phyloP scores from a whole-genome alignment of 2,113 vertebrate genomes.

The Glaucidium brasilianum region DNA sequence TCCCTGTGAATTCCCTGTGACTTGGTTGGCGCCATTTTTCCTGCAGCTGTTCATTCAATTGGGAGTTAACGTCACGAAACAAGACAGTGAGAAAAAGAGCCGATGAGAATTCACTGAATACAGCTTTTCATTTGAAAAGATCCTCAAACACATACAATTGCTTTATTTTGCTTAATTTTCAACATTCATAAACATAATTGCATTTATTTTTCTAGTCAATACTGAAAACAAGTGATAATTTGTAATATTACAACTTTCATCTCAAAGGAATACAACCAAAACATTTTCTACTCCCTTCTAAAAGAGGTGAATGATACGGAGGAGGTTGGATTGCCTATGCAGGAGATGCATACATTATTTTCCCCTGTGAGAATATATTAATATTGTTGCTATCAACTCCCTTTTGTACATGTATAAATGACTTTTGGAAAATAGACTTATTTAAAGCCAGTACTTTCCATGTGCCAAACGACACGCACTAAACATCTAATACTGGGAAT shows the following conservation, averaged over 20 bases:
- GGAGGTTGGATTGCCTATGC: neutral
- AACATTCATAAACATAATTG: constrained; percentile 76
- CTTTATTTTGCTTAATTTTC: constrained; percentile 76
- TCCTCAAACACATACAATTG: constrained; percentile 70
- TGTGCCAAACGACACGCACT: neutral
- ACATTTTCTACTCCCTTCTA: constrained; percentile 46
- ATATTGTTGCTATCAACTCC: constrained; percentile 17
- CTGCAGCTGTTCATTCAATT: constrained; percentile 71
- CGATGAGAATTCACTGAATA: constrained; percentile 66
- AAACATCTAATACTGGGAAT: neutral
- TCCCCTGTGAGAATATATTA: neutral
- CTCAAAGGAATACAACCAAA: constrained; percentile 66
- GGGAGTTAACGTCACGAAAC: constrained; percentile 52
- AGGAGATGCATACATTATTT: neutral
- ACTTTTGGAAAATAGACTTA: neutral
- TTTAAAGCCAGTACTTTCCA: constrained; percentile 24
- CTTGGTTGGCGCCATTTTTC: constrained; percentile 22
- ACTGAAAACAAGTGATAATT: constrained; percentile 80
- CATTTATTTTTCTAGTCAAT: constrained; percentile 79
- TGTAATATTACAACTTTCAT: constrained; percentile 68
- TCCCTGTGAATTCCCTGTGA: constrained; percentile 6
- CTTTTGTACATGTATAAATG: neutral
- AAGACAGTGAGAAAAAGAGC: constrained; percentile 29
- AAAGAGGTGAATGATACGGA: neutral
- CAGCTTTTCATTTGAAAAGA: constrained; percentile 74